Evolutionary conservation across 1,140 invertebrate species (phyloP), one percentile per base, ranked within the genome.

Genomic region (Sinella curviseta): DNA sequence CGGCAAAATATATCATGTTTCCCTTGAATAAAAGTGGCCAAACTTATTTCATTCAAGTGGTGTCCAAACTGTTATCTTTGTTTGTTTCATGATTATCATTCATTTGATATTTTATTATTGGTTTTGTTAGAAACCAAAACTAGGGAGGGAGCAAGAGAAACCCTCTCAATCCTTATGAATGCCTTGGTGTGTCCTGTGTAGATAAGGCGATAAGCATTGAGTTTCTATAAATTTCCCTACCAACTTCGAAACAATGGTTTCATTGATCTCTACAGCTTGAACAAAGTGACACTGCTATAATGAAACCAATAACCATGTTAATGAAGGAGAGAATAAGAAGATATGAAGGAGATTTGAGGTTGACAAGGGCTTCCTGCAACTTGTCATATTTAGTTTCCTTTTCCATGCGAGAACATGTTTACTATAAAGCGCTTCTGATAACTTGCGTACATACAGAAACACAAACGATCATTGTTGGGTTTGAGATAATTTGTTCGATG

Each of bases 321-420:
- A 70, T 70, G 65, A 70, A 33, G 26, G 65, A 33, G 24, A 48
- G 39, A 60, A 26, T 26, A 70, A 70, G 65, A 14, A 65, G 57
- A 65, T n/a, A 65, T 31, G 65, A 70, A 70, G 8, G n/a, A 70
- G 65, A 70, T 70, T 70, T 33, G 65, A 70, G 65, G 65, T 70
- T 70, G 65, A 70, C 57, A 60, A 60, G 57, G 57, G 57, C 57
- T 60, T 60, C 57, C 57, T 60, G 57, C 57, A 60, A 60, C 57
- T 60, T 60, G 57, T 60, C 57, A 60, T 60, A 60, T 60, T 60
- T 8, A n/a, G 57, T 60, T 17, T 60, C 12, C 57, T 26, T 48
- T 48, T 48, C 39, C 39, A 48, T 48, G 39, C n/a, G n/a, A n/a
- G n/a, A n/a, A n/a, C n/a, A n/a, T n/a, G n/a, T n/a, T n/a, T n/a